Percentiles rank a stretch among this genome's conserved stretches.
Evolutionary conservation across 37 sponge, comb jelly and placozoan genomes (phyloP).

Genomic region (Lycopodina hypogea): DNA sequence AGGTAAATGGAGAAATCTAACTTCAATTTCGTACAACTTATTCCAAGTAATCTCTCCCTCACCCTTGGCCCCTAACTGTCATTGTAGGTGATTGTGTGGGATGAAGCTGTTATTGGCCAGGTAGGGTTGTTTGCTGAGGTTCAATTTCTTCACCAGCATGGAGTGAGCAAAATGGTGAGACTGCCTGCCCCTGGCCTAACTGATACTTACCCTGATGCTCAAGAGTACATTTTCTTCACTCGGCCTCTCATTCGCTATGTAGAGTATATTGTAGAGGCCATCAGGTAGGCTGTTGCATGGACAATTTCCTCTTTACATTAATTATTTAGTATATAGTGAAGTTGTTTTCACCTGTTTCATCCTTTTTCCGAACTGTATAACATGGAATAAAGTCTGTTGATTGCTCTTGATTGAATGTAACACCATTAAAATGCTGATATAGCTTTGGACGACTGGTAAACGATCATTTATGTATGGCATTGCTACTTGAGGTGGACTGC

Average conservation of each 20-base stretch:
- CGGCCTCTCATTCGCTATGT: conserved; percentile 53
- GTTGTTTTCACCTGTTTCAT: not conserved
- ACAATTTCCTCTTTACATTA: no score
- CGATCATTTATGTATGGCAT: no score
- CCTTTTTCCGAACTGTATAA: no score
- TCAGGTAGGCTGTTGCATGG: conserved; percentile 54
- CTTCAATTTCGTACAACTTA: not conserved
- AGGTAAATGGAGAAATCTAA: conserved; percentile 23
- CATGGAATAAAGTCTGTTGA: not conserved
- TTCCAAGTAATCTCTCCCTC: not conserved
- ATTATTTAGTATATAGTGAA: not conserved
- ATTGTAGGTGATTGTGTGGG: conserved; percentile 78
- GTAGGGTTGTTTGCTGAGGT: conserved; percentile 71
- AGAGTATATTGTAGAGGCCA: conserved; percentile 50
- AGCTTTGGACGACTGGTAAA: no score
- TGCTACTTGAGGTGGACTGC: no score
- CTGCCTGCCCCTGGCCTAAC: conserved; percentile 38
- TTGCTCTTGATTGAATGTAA: not conserved
- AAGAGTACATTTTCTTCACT: conserved; percentile 56
- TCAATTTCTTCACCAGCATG: conserved; percentile 51
- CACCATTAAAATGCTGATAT: not conserved
- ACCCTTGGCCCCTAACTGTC: not conserved
- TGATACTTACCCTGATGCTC: conserved; percentile 24
- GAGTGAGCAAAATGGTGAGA: conserved; percentile 73
- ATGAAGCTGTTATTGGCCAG: conserved; percentile 57